phyloP scores from a whole-genome alignment of 2,113 vertebrate species.

The Condylura cristata region DNA sequence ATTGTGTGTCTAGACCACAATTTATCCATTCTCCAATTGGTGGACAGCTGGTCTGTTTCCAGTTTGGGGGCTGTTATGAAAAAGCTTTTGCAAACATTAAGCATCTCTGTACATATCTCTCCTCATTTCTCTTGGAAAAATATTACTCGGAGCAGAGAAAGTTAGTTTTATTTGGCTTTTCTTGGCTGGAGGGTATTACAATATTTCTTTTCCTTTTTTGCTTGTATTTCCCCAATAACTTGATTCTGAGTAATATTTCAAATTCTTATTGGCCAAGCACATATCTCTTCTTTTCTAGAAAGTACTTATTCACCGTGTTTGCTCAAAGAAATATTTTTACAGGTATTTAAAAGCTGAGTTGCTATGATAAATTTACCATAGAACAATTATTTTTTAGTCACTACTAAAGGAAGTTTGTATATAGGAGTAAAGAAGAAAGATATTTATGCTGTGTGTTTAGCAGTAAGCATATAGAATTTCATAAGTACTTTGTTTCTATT shows the following conservation, averaged over 20 bases:
- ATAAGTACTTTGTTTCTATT: not conserved
- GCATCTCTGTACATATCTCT: not conserved
- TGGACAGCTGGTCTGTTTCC: not conserved
- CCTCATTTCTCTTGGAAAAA: slow-evolving; percentile 21
- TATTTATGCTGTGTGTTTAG: not conserved
- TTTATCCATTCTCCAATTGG: not conserved
- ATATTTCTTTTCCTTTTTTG: not conserved
- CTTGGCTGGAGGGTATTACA: not conserved
- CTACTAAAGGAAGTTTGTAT: not conserved
- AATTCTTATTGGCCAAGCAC: not conserved
- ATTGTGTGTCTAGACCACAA: not conserved
- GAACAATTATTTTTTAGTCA: slow-evolving; percentile 4
- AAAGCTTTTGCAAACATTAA: not conserved
- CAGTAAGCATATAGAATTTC: slow-evolving; percentile 26
- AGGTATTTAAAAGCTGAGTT: not conserved
- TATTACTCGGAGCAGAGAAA: not conserved
- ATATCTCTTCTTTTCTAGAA: not conserved
- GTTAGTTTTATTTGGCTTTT: not conserved
- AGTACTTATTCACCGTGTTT: not conserved
- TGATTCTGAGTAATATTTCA: not conserved
- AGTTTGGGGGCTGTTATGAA: not conserved
- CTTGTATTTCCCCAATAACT: not conserved
- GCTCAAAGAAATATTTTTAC: not conserved
- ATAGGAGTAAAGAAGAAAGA: not conserved
- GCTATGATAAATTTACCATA: not conserved